Evolutionary conservation across 1,140 invertebrate species (phyloP).

Genomic region (Drosophila repletoides): DNA sequence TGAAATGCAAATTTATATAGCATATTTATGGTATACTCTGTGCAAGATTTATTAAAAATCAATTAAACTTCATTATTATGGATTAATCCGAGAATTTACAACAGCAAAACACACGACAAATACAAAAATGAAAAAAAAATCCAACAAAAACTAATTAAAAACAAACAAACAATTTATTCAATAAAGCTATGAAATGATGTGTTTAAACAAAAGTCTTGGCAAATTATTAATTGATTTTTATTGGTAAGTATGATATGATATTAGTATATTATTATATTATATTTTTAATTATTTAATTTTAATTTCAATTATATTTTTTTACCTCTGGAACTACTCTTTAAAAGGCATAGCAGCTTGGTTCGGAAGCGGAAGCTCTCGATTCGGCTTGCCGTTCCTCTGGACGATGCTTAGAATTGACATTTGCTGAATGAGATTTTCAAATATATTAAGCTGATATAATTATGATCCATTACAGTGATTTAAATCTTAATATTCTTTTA

Average conservation of each 20-base stretch:
- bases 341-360: too few relatives aligned
- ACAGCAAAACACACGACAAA: conserved; percentile 36
- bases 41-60: conserved; percentile 76
- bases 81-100: conserved; percentile 72
- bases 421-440: too few relatives aligned
- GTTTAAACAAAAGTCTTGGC: conserved; percentile 46
- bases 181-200: conserved; percentile 79
- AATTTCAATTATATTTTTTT: too few relatives aligned
- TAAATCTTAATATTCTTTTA: neutral
- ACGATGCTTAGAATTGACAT: too few relatives aligned
- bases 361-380: too few relatives aligned
- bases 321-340: too few relatives aligned
- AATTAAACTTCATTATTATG: conserved; percentile 77
- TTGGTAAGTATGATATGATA: neutral
- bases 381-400: too few relatives aligned
- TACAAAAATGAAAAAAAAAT: conserved; percentile 27
- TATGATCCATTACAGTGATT: neutral
- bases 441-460: too few relatives aligned
- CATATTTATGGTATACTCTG: conserved; percentile 74
- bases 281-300: too few relatives aligned
- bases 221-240: neutral
- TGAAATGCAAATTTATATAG: conserved; percentile 68
- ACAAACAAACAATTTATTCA: conserved; percentile 70
- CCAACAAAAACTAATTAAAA: too few relatives aligned
- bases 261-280: too few relatives aligned